Evolutionary conservation across 2,888 invertebrate species (phyloP), one percentile per base, ranked within the genome.

Genomic region (Hypselothyrea guttata): DNA sequence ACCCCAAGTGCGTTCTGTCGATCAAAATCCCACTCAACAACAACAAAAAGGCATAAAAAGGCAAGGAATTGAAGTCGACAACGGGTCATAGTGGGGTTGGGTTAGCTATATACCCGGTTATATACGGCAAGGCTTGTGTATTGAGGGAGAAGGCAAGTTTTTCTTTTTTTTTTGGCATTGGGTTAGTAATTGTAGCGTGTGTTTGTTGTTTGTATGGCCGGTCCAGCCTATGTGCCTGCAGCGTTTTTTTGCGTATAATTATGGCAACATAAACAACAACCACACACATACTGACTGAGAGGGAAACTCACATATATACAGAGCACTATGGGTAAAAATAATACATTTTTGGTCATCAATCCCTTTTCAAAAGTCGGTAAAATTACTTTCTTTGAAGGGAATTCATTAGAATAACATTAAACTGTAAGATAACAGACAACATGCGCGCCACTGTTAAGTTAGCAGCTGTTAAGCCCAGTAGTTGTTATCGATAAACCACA

Each of bases 211-310:
- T 60, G 41, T 49, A 33, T 37, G 33, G 35, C 15, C 37, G 16
- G n/a, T 22, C 51, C 37, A 15, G 53, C 52, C 65, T 47, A 59
- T 56, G 58, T 30, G 67, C 73, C 75, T 56, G 61, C 58, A 75
- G 73, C 75, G 38, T 34, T 49, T 61, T 56, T 61, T 22, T 63
- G 58, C 61, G 56, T 59, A 71, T 75, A 74, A 74, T 74, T 74
- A 71, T 71, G 75, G 44, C 52, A 67, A 59, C 56, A 57, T 67
- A 67, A 75, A 71, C 75, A 75, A 72, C 30, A 71, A 52, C 68
- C 55, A 12, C 16, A 33, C 1, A 34, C 42, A 38, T 16, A 15
- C 47, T 49, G n/a, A n/a, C n/a, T n/a, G n/a, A n/a, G n/a, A n/a
- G n/a, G n/a, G n/a, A n/a, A n/a, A 40, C 47, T 40, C 46, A 42